A percentile compares a stretch with the other conserved stretches of the same genome.
Evolutionary conservation across 1,140 invertebrate genomes (phyloP).

Genomic region (Triops longicaudatus): DNA sequence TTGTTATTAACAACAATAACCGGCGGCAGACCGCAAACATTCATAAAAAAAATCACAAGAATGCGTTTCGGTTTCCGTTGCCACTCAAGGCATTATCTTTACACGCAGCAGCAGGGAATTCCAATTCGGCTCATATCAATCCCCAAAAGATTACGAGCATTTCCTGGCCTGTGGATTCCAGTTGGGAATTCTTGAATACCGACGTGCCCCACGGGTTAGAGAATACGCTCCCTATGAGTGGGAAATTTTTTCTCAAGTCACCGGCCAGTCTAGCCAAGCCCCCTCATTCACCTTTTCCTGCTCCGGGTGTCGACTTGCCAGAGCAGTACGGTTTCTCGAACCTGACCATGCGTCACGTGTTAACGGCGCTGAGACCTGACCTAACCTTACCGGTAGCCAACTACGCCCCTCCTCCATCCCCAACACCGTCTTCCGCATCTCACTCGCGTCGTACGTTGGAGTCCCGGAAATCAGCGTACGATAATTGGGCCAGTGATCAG

Average conservation of each 20-base stretch:
- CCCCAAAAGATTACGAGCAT: conserved; percentile 42
- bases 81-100: background rate
- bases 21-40: conserved; percentile 25
- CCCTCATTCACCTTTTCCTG: background rate
- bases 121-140: background rate
- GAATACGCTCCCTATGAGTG: too few relatives aligned
- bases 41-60: background rate
- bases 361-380: conserved; percentile 25
- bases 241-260: background rate
- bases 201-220: background rate
- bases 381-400: background rate
- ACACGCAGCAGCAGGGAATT: background rate
- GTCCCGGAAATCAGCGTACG: conserved; percentile 48
- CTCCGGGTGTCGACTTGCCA: background rate
- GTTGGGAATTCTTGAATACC: conserved; percentile 71
- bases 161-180: conserved; percentile 72
- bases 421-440: conserved; percentile 16
- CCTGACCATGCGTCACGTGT: conserved; percentile 26
- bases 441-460: conserved; percentile 9
- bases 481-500: conserved; percentile 39
- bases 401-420: conserved; percentile 1
- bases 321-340: background rate
- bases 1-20: conserved; percentile 19
- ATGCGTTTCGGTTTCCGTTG: background rate
- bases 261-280: conserved; percentile 13